phyloP scores from a whole-genome alignment of 92 coral and sea anemone genomes.

The Epizoanthus rinbou region DNA sequence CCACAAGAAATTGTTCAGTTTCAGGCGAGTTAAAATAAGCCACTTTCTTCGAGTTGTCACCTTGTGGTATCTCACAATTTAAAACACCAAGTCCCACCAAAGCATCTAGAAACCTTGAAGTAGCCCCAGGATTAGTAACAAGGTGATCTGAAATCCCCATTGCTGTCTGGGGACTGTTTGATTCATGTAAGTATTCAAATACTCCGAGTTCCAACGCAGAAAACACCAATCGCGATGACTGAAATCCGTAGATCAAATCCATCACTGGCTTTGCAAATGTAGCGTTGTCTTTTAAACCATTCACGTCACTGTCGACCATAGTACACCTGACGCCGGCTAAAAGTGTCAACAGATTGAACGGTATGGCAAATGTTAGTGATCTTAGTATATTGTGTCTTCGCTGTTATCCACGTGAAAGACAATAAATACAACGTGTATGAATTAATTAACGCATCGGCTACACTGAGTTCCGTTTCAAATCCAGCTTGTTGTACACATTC shows the following conservation, averaged over 20 bases:
- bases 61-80: conserved; percentile 13
- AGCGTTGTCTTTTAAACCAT: conserved; percentile 22
- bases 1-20: conserved; percentile 26
- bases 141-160: conserved; percentile 21
- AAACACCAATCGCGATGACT: conserved; percentile 42
- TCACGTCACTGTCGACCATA: conserved; percentile 23
- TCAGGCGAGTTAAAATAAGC: conserved; percentile 26
- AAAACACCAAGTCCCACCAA: conserved; percentile 37
- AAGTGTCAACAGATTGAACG: neutral
- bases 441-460: neutral
- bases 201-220: conserved; percentile 28
- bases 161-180: conserved; percentile 25
- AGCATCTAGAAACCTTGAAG: conserved; percentile 29
- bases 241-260: conserved; percentile 40
- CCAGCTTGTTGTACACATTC: conserved; percentile 7
- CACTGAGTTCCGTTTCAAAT: conserved; percentile 28
- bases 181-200: conserved; percentile 24
- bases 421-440: conserved; percentile 3
- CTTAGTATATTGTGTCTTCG: neutral
- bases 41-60: conserved; percentile 24
- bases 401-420: conserved; percentile 25
- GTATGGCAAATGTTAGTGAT: neutral
- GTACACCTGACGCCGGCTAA: neutral
- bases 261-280: neutral
- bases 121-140: conserved; percentile 26